Conservation (phyloP, 1,140 invertebrate genomes). For the Bombus picipes region DNA sequence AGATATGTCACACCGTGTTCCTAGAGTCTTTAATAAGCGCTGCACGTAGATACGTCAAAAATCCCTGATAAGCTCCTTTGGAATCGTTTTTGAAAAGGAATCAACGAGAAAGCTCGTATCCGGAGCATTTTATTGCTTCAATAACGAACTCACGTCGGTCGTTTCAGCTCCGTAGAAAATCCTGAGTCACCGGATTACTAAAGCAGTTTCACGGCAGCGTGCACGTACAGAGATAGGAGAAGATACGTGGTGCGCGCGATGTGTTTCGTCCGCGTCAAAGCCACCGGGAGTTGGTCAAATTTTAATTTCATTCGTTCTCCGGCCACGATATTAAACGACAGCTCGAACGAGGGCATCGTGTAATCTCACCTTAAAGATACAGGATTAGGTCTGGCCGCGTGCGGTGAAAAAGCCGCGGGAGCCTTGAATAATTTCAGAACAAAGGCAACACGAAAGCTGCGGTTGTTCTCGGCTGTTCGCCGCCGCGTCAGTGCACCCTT, state of each 20-base stretch:
- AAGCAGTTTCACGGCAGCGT: neutral
- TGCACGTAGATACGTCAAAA: neutral
- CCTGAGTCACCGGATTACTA: slow-evolving; percentile 12
- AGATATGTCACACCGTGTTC: neutral
- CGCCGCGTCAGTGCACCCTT: neutral
- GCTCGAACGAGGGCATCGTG: neutral
- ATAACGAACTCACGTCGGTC: slow-evolving; percentile 32
- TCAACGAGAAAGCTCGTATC: slow-evolving; percentile 6
- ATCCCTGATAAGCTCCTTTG: neutral
- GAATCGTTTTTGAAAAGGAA: neutral
- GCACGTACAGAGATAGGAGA: neutral
- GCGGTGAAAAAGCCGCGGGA: slow-evolving; percentile 4
- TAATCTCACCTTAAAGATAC: slow-evolving; percentile 48
- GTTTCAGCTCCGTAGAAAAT: neutral
- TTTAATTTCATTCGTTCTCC: slow-evolving; percentile 32
- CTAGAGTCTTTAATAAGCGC: neutral
- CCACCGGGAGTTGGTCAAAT: slow-evolving; percentile 4
- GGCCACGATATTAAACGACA: slow-evolving; percentile 6
- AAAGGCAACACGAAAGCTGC: slow-evolving; percentile 18
- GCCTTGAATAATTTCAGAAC: slow-evolving; percentile 41
- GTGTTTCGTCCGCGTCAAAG: neutral
- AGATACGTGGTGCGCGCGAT: neutral
- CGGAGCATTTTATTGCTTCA: slow-evolving; percentile 31
- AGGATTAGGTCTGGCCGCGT: slow-evolving; percentile 15
- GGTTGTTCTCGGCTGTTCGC: slow-evolving; percentile 4